Conservation (phyloP, 2,797 vertebrate genomes). For the Bovichtus diacanthus region DNA sequence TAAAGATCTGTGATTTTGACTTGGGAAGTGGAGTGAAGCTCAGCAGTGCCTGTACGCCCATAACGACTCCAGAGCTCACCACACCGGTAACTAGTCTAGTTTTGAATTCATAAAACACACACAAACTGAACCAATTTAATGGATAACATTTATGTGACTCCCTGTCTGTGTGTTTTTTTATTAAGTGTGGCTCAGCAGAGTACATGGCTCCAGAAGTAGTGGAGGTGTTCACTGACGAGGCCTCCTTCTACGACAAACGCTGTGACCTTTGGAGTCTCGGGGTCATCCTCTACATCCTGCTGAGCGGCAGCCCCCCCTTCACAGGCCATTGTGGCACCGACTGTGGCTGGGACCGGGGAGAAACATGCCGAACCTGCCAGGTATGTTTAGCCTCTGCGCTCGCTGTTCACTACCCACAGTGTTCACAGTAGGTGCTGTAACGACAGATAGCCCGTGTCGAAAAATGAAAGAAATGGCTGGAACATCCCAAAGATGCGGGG, state of each 20-base stretch:
- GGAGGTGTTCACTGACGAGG: conserved; percentile 97
- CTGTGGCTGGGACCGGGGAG: conserved; percentile 97
- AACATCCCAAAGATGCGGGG: too few relatives aligned
- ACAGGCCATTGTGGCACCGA: conserved; percentile 94
- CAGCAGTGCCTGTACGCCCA: conserved; percentile 94
- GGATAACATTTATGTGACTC: not conserved
- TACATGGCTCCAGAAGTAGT: conserved; percentile 99
- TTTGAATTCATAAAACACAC: not conserved
- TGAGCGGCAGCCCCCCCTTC: conserved; percentile 97
- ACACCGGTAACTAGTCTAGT: conserved; percentile 88
- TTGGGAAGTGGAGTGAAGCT: conserved; percentile 96
- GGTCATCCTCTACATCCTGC: conserved; percentile 96
- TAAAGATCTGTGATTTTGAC: conserved; percentile 99
- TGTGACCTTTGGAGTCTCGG: conserved; percentile 98
- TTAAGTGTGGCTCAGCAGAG: conserved; percentile 95
- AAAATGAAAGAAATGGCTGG: not conserved
- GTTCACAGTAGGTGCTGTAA: not conserved
- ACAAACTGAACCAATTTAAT: not conserved
- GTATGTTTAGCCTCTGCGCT: conserved; percentile 68
- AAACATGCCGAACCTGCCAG: conserved; percentile 95
- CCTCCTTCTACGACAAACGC: conserved; percentile 98
- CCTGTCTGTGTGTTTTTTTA: not conserved
- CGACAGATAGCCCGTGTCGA: not conserved
- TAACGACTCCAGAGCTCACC: conserved; percentile 96
- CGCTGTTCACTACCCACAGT: not conserved